Evolutionary conservation across 2,888 invertebrate species (phyloP).

Genomic region (Folsomia candida): DNA sequence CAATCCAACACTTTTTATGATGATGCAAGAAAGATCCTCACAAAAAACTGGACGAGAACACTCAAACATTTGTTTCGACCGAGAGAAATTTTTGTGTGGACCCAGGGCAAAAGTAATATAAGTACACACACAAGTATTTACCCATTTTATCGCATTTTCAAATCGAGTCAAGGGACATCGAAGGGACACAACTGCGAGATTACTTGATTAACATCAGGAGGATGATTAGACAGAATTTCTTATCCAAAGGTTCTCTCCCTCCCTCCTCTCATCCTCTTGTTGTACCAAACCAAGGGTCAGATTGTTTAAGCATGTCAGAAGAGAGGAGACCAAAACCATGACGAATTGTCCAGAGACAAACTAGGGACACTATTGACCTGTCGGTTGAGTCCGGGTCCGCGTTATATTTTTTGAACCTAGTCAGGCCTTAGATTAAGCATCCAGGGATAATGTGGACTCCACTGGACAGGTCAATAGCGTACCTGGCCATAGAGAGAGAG

Average conservation of each 20-base stretch:
- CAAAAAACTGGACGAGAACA: not conserved
- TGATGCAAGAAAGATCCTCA: not conserved
- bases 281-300: constrained; percentile 10
- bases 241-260: not conserved
- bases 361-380: no score
- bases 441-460: no score
- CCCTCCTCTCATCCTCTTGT: not conserved
- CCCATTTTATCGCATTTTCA: not conserved
- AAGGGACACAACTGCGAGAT: not conserved
- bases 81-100: not conserved
- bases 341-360: constrained; percentile 8
- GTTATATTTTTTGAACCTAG: no score
- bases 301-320: not conserved
- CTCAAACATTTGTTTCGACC: not conserved
- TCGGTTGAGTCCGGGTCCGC: no score
- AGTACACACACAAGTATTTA: constrained; percentile 1
- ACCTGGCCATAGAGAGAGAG: not conserved
- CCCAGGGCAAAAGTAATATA: not conserved
- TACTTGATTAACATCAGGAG: constrained; percentile 14
- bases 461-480: no score
- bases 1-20: constrained; percentile 3
- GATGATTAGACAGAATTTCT: constrained; percentile 11
- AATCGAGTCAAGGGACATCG: not conserved
- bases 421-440: no score
- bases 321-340: not conserved